These are phyloP conservation scores for Podarcis cretensis DNA, from an alignment of 2,113 vertebrate species.

Conservation along the genomic window DNA sequence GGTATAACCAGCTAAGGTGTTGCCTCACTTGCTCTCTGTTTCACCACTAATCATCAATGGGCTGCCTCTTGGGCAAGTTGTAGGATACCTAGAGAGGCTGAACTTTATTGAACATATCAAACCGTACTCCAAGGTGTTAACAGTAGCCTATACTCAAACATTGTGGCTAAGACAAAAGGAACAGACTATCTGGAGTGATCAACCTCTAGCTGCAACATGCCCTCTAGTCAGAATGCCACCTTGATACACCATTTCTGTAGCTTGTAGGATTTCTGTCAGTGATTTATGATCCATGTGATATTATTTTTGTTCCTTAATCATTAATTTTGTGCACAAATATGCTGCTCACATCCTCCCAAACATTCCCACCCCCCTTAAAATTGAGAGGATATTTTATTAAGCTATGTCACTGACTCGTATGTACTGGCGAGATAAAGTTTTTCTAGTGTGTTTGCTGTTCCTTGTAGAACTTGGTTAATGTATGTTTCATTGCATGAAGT, in stretches of 20 bases:
- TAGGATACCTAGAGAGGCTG: neutral
- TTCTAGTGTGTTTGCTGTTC: conserved; percentile 54
- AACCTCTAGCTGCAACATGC: conserved; percentile 16
- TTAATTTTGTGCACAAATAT: conserved; percentile 17
- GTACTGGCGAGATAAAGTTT: conserved; percentile 45
- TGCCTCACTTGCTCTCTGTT: neutral
- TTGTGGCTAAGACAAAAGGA: neutral
- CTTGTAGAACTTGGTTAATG: conserved; percentile 57
- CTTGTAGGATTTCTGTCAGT: neutral
- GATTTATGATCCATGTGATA: conserved; percentile 4
- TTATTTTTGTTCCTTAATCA: conserved; percentile 8
- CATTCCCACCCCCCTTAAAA: conserved; percentile 46
- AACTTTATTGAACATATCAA: too few species aligned
- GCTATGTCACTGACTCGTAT: conserved; percentile 45
- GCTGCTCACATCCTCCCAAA: conserved; percentile 56
- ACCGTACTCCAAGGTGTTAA: neutral
- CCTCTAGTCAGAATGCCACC: neutral
- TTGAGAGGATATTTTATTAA: conserved; percentile 46
- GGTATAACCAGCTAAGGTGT: neutral
- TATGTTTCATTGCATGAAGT: conserved; percentile 73
- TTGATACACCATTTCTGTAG: neutral
- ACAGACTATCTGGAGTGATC: conserved; percentile 13
- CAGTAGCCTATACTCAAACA: neutral
- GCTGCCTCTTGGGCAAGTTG: conserved; percentile 8
- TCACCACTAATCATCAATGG: neutral